These are phyloP conservation scores for Cataglyphis albicans DNA, from an alignment of 2,888 invertebrate genomes.

Conservation along the genomic window DNA sequence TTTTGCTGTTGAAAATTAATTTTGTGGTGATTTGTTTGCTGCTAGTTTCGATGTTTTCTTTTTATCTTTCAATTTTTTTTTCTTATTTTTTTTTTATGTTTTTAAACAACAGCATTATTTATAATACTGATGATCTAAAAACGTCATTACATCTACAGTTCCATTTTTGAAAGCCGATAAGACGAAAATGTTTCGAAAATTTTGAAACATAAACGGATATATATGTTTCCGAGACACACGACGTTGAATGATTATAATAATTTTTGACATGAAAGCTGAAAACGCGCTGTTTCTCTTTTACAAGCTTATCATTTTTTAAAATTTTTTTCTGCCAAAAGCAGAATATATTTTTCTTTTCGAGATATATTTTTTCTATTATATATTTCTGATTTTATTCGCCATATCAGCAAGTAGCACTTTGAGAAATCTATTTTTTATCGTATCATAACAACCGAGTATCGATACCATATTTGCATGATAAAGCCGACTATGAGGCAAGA, in stretches of 20 bases:
- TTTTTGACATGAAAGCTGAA: slow-evolving; percentile 41
- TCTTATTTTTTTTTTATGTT: neutral
- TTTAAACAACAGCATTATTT: neutral
- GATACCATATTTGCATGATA: slow-evolving; percentile 78
- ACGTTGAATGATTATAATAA: slow-evolving; percentile 47
- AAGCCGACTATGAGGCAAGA: slow-evolving; percentile 70
- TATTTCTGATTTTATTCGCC: slow-evolving; percentile 33
- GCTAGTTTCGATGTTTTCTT: neutral
- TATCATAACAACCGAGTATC: slow-evolving; percentile 64
- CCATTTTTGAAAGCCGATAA: slow-evolving; percentile 19
- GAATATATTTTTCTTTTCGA: neutral
- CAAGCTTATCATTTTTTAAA: neutral
- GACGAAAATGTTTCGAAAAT: slow-evolving; percentile 3
- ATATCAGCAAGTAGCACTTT: slow-evolving; percentile 63
- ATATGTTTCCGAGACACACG: neutral
- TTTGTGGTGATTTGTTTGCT: neutral
- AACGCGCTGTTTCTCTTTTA: slow-evolving; percentile 23
- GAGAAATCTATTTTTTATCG: slow-evolving; percentile 73
- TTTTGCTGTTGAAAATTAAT: neutral
- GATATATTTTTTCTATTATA: neutral
- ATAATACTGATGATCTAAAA: neutral
- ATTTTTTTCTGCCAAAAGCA: neutral
- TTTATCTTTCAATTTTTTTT: neutral
- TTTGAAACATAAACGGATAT: slow-evolving; percentile 5
- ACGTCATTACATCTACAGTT: neutral